Evolutionary conservation across 2,888 invertebrate species (phyloP).

Genomic region (Caradrina kadenii): DNA sequence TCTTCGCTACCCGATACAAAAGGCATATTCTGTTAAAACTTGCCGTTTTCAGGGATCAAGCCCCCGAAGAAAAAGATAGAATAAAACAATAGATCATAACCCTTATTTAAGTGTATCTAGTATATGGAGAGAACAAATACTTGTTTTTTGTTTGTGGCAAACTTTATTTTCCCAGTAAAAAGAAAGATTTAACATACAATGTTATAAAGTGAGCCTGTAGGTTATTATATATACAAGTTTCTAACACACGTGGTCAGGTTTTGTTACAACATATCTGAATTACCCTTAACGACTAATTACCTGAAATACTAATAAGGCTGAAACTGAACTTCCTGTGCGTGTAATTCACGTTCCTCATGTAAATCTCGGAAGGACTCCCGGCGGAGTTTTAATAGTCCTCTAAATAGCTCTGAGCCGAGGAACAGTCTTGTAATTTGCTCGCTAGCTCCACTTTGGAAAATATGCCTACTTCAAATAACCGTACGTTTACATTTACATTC

Average conservation of each 20-base stretch:
- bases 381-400: slow-evolving; percentile 82
- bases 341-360: slow-evolving; percentile 77
- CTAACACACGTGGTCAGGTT: slow-evolving; percentile 8
- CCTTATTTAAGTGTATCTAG: slow-evolving; percentile 38
- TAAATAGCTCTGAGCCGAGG: slow-evolving; percentile 77
- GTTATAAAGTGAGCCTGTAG: slow-evolving; percentile 10
- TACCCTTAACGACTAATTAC: slow-evolving; percentile 51
- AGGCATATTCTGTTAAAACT: slow-evolving; percentile 63
- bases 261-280: slow-evolving; percentile 29
- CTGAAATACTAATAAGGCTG: slow-evolving; percentile 68
- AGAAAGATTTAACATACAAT: slow-evolving; percentile 9
- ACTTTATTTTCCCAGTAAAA: slow-evolving; percentile 20
- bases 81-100: slow-evolving; percentile 63
- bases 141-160: slow-evolving; percentile 41
- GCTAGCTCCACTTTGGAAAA: slow-evolving; percentile 72
- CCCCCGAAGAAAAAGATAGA: slow-evolving; percentile 45
- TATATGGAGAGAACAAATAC: slow-evolving; percentile 43
- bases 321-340: slow-evolving; percentile 71
- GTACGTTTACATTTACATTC: slow-evolving; percentile 68
- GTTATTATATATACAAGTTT: not conserved
- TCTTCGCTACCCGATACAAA: slow-evolving; percentile 75
- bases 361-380: slow-evolving; percentile 78
- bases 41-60: slow-evolving; percentile 50
- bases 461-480: slow-evolving; percentile 72
- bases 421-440: slow-evolving; percentile 81